Evolutionary conservation across 1,140 invertebrate genomes (phyloP).

Genomic region (Anagrus nilaparvatae): DNA sequence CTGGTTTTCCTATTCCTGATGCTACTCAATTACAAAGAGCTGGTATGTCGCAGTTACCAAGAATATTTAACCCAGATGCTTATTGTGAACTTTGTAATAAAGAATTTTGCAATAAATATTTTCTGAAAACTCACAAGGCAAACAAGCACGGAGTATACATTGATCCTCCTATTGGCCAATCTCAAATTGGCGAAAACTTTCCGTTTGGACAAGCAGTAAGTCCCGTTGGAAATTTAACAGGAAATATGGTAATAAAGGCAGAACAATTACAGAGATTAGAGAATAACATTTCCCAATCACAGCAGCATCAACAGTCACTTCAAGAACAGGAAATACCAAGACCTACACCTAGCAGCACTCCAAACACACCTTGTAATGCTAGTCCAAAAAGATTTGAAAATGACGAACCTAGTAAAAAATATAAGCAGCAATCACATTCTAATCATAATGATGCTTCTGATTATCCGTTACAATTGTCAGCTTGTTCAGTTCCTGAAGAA

Average conservation of each 20-base stretch:
- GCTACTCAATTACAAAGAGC: slow-evolving; percentile 39
- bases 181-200: neutral
- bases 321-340: slow-evolving; percentile 11
- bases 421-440: slow-evolving; percentile 40
- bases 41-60: slow-evolving; percentile 50
- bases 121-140: slow-evolving; percentile 93
- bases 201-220: slow-evolving; percentile 1
- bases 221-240: neutral
- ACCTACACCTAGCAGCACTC: slow-evolving; percentile 20
- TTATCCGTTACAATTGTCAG: neutral
- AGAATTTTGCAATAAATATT: slow-evolving; percentile 99
- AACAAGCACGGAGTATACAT: slow-evolving; percentile 88
- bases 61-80: slow-evolving; percentile 90
- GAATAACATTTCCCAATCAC: slow-evolving; percentile 12
- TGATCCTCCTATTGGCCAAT: slow-evolving; percentile 39
- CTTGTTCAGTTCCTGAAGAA: slow-evolving; percentile 7
- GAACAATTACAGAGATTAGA: slow-evolving; percentile 4
- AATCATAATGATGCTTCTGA: slow-evolving; percentile 22
- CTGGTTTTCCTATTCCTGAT: slow-evolving; percentile 31
- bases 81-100: slow-evolving; percentile 97
- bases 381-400: slow-evolving; percentile 45
- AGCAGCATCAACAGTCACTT: slow-evolving; percentile 16
- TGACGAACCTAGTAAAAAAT: slow-evolving; percentile 42
- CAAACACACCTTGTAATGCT: slow-evolving; percentile 39
- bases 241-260: slow-evolving; percentile 1